Conservation (phyloP, 2,797 vertebrate genomes). For the Adrianichthys oophorus region DNA sequence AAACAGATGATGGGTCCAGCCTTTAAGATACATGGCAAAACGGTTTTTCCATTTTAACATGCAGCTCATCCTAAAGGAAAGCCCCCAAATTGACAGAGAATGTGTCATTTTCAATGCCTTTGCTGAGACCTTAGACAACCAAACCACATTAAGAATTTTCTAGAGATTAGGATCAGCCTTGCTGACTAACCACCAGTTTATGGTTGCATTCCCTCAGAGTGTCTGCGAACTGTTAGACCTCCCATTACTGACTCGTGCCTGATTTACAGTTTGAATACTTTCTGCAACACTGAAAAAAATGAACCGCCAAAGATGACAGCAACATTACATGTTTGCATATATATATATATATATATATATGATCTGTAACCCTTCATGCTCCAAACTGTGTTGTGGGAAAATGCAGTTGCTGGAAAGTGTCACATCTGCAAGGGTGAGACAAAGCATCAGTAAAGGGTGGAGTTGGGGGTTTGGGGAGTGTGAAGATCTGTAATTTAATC, state of each 20-base stretch:
- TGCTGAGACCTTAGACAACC: slow-evolving; percentile 11
- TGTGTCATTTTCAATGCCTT: slow-evolving; percentile 19
- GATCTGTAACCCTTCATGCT: no score
- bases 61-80: slow-evolving; percentile 4
- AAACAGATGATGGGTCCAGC: slow-evolving; percentile 9
- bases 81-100: slow-evolving; percentile 2
- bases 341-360: no score
- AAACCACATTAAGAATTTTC: slow-evolving; percentile 29
- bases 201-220: slow-evolving; percentile 22
- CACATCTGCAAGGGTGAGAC: slow-evolving; percentile 64
- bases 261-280: slow-evolving; percentile 50
- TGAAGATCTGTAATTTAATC: slow-evolving; percentile 75
- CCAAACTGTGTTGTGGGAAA: slow-evolving; percentile 58
- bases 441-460: slow-evolving; percentile 13
- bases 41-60: neutral
- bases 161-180: slow-evolving; percentile 27
- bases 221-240: slow-evolving; percentile 53
- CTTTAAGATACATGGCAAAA: neutral
- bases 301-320: slow-evolving; percentile 58
- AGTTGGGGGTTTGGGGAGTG: slow-evolving; percentile 47
- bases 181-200: slow-evolving; percentile 27
- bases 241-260: slow-evolving; percentile 26
- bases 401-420: slow-evolving; percentile 69
- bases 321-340: slow-evolving; percentile 49
- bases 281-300: slow-evolving; percentile 36